Conservation (phyloP, 2,888 invertebrate species). For the Cryptocephalus moraei region DNA sequence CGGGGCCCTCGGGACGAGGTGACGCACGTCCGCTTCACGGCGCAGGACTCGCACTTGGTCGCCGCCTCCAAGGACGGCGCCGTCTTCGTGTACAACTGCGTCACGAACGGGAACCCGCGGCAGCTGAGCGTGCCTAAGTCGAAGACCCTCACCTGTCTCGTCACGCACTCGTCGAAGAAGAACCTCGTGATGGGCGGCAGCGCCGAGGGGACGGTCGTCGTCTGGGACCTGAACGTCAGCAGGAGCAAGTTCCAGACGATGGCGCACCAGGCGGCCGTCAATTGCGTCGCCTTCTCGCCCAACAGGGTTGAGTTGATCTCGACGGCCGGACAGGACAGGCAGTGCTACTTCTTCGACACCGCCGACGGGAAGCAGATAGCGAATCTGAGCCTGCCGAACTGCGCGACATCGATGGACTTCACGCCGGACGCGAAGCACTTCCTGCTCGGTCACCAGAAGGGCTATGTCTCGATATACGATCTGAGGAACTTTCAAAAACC, state of each 20-base stretch:
- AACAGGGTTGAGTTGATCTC: conserved; percentile 46
- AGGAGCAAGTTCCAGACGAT: conserved; percentile 24
- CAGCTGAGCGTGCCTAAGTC: conserved; percentile 30
- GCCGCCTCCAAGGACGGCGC: conserved; percentile 31
- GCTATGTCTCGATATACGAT: conserved; percentile 45
- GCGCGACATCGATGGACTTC: conserved; percentile 30
- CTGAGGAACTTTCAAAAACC: conserved; percentile 43
- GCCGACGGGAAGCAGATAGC: conserved; percentile 35
- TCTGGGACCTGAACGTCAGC: conserved; percentile 33
- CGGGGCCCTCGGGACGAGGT: conserved; percentile 24
- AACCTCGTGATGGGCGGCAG: conserved; percentile 31
- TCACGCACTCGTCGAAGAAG: conserved; percentile 27
- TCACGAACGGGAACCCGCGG: conserved; percentile 24
- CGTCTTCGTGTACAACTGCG: conserved; percentile 28
- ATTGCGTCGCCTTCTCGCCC: conserved; percentile 46
- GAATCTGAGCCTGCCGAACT: conserved; percentile 26
- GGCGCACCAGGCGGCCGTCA: conserved; percentile 48
- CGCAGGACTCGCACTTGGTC: conserved; percentile 31
- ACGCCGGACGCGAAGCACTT: conserved; percentile 38
- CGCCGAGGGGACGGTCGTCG: conserved; percentile 32
- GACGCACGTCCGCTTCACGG: conserved; percentile 28
- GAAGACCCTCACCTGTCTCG: conserved; percentile 26
- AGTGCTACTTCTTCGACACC: conserved; percentile 47
- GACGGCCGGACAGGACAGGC: conserved; percentile 47
- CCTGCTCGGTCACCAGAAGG: conserved; percentile 47